Base-by-base conservation (phyloP, 2,113 vertebrate genomes). In the Lophotis ruficrista region DNA sequence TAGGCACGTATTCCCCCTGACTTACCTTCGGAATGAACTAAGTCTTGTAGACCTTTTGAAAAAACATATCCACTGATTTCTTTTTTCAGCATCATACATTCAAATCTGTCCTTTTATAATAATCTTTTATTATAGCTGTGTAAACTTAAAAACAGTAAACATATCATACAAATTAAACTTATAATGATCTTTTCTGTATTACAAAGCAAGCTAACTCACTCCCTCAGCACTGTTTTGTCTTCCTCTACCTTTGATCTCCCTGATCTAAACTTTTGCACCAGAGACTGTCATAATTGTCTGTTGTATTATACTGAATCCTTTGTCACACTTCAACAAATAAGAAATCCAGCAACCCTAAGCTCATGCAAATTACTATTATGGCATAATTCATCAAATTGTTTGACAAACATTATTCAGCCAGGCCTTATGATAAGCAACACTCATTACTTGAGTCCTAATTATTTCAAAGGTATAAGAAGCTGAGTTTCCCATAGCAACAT, bases 401-500 rank as follows among this genome's bases (percentile, higher is more conserved):
- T 95, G 57, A 71, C 58, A 75, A 90, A 75, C 7, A 77, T 68
- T 87, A 79, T 90, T 81, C 33, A 89, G 11, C 17, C 38, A 76
- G 28, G 22, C 30, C 33, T 92, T 53, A 45, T 14, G 33, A 84
- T 58, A 91, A 85, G 38, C 23, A 93, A 47, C 20, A 75, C 13
- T 92, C 54, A 71, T 69, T 96, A 35, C 58, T 91, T 79, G 56
- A 93, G 28, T 75, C 16, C 24, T 88, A 86, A 81, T 95, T 92
- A 92, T 83, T 95, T 92, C 54, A 76, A 82, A 94, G n/a, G 9
- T 82, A 56, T 75, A 60, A 81, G 72, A 65, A 89, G 33, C 37
- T 62, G 48, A 43, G 43, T 81, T 94, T 96, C 60, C 77, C 35
- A 7, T 92, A 65, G 75, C 81, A 96, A 93, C 88, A 86, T 76